phyloP scores from a whole-genome alignment of 1,140 invertebrate species.

The Drosophila nebulosa region DNA sequence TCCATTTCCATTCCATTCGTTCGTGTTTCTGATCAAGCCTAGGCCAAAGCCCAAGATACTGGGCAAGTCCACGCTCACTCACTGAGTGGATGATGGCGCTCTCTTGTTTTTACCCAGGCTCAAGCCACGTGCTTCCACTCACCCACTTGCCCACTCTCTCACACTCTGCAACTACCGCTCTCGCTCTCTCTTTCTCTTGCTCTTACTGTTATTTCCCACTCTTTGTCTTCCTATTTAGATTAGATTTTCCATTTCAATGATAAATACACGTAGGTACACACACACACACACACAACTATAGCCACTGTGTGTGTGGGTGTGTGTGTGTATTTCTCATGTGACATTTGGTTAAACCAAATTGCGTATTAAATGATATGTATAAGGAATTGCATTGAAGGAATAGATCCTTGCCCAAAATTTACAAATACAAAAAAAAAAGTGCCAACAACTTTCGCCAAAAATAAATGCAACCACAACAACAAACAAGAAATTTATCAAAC shows the following conservation, averaged over 20 bases:
- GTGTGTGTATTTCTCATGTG: background rate
- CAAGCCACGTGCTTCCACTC: constrained; percentile 24
- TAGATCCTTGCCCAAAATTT: background rate
- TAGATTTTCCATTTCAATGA: constrained; percentile 29
- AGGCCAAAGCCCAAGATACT: constrained; percentile 26
- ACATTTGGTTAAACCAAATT: constrained; percentile 3
- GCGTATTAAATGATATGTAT: background rate
- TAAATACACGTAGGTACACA: constrained; percentile 6
- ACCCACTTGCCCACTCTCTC: too few relatives aligned
- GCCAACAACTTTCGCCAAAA: background rate
- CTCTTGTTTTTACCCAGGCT: constrained; percentile 27
- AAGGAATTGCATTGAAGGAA: background rate
- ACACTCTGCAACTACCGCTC: too few relatives aligned
- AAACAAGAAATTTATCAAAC: background rate
- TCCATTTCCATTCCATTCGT: background rate
- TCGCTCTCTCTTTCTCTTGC: background rate
- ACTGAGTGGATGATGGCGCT: background rate
- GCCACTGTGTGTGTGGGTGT: constrained; percentile 1
- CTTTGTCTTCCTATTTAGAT: constrained; percentile 44
- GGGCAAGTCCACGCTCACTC: constrained; percentile 1
- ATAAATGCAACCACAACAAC: too few relatives aligned
- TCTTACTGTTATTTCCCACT: background rate
- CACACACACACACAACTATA: too few relatives aligned
- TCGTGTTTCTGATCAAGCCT: constrained; percentile 21
- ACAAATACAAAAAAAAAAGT: too few relatives aligned